A percentile compares a stretch with the other conserved stretches of the same genome.
phyloP scores from a whole-genome alignment of 2,797 vertebrate genomes.

The Decapterus maruadsi region DNA sequence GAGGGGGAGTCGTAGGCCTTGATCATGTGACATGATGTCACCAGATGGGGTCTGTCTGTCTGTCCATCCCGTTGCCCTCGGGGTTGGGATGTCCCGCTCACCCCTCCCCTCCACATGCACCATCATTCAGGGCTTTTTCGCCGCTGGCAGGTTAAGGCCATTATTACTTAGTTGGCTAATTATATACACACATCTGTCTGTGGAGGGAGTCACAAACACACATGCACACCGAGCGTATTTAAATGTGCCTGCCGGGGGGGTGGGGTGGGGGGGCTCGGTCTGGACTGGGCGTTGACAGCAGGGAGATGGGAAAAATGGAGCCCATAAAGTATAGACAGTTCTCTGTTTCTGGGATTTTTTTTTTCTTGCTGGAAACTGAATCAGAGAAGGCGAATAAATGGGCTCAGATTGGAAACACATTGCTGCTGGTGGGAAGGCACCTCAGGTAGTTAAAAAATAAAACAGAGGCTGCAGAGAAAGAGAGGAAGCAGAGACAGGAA shows the following conservation, averaged over 20 bases:
- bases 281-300: slow-evolving; percentile 68
- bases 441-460: slow-evolving; percentile 55
- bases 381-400: slow-evolving; percentile 76
- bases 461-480: slow-evolving; percentile 28
- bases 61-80: slow-evolving; percentile 42
- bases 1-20: neutral
- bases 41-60: slow-evolving; percentile 65
- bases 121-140: slow-evolving; percentile 75
- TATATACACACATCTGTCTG: slow-evolving; percentile 76
- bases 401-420: slow-evolving; percentile 81
- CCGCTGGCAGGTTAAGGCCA: slow-evolving; percentile 76
- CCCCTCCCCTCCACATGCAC: slow-evolving; percentile 71
- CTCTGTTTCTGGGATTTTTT: slow-evolving; percentile 43
- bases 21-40: slow-evolving; percentile 60
- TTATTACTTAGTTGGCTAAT: slow-evolving; percentile 78
- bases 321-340: slow-evolving; percentile 73
- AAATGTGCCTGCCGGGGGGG: slow-evolving; percentile 58
- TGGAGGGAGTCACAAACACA: slow-evolving; percentile 38
- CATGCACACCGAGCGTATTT: slow-evolving; percentile 36
- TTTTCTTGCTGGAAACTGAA: slow-evolving; percentile 74
- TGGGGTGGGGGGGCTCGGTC: slow-evolving; percentile 57
- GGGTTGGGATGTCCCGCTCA: slow-evolving; percentile 50
- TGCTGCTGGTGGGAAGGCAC: slow-evolving; percentile 73
- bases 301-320: slow-evolving; percentile 61
- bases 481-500: slow-evolving; percentile 32